Evolutionary conservation across 2,797 vertebrate species (phyloP).

Genomic region (Poliocrania exsul): DNA sequence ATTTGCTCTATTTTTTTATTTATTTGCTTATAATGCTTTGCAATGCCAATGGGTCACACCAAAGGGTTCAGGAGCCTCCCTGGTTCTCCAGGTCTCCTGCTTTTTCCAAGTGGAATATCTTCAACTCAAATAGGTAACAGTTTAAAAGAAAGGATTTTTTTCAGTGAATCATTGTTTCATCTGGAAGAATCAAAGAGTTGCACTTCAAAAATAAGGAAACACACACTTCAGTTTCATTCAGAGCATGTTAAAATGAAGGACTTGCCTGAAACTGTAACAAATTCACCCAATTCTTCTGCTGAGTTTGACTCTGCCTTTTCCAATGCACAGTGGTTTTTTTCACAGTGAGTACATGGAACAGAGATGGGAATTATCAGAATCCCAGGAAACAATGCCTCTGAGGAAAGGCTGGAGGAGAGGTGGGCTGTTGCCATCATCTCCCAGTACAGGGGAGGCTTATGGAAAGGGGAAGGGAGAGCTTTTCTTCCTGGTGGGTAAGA

Average conservation of each 20-base stretch:
- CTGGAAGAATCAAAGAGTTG: neutral
- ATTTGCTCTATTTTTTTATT: neutral
- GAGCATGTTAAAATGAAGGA: neutral
- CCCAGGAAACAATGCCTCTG: constrained; percentile 13
- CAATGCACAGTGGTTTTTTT: rapidly evolving
- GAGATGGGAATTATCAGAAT: neutral
- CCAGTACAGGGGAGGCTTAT: neutral
- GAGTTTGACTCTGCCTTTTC: neutral
- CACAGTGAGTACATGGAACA: rapidly evolving
- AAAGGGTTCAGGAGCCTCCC: neutral
- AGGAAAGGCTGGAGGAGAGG: constrained; percentile 47
- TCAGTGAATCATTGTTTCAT: neutral
- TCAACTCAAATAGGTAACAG: neutral
- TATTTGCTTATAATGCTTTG: neutral
- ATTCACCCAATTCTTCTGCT: neutral
- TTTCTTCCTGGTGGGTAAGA: constrained; percentile 51
- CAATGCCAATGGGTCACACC: neutral
- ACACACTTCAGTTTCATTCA: neutral
- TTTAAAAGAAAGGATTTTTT: neutral
- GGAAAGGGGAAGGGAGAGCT: constrained; percentile 38
- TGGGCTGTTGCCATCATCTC: constrained; percentile 23
- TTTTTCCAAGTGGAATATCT: neutral
- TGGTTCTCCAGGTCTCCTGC: neutral
- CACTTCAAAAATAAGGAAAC: neutral
- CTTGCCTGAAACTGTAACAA: neutral